Evolutionary conservation across 2,888 invertebrate genomes (phyloP).

Genomic region (Myathropa florea): DNA sequence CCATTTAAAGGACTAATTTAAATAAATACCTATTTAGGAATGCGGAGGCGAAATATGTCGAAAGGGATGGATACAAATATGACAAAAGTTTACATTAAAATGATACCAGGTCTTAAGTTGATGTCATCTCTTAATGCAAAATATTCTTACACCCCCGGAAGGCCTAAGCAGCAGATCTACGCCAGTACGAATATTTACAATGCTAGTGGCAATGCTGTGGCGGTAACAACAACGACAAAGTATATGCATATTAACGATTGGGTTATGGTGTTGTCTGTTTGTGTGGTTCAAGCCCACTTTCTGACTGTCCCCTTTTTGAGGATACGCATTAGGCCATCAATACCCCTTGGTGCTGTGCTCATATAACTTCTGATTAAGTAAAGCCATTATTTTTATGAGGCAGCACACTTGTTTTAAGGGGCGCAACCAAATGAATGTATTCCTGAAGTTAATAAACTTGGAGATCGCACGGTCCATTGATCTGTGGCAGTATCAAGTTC

Average conservation of each 20-base stretch:
- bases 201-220: constrained; percentile 1
- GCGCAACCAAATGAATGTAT: constrained; percentile 4
- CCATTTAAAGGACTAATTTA: constrained; percentile 65
- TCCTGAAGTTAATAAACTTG: constrained; percentile 6
- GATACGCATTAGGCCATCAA: constrained; percentile 19
- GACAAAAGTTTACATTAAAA: constrained; percentile 61
- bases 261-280: constrained; percentile 6
- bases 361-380: constrained; percentile 38
- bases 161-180: constrained; percentile 1
- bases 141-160: constrained; percentile 29
- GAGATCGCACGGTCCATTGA: neutral
- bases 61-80: constrained; percentile 45
- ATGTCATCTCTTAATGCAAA: constrained; percentile 60
- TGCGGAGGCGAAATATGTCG: constrained; percentile 46
- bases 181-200: neutral
- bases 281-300: constrained; percentile 7
- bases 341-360: constrained; percentile 13
- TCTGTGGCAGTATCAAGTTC: neutral
- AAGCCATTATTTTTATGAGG: constrained; percentile 32
- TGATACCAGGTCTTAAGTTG: constrained; percentile 58
- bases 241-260: neutral
- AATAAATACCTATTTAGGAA: constrained; percentile 63
- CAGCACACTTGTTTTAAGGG: constrained; percentile 3
- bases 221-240: neutral
- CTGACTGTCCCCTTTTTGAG: neutral